These are phyloP conservation scores for Nematostella vectensis DNA, from an alignment of 92 coral and sea anemone genomes.

Conservation along the genomic window DNA sequence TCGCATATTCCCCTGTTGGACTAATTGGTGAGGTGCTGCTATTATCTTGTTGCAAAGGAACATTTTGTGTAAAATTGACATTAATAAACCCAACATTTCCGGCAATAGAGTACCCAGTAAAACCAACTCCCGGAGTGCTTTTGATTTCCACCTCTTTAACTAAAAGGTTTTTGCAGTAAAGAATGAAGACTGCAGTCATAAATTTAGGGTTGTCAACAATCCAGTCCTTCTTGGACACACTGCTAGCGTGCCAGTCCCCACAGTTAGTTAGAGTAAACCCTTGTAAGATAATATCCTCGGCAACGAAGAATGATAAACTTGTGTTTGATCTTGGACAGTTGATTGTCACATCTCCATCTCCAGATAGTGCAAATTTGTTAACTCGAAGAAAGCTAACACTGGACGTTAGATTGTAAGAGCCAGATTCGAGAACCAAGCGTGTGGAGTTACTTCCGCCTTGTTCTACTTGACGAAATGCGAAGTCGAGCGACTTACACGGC, in stretches of 20 bases:
- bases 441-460: constrained; percentile 31
- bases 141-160: constrained; percentile 30
- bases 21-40: constrained; percentile 2
- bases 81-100: constrained; percentile 17
- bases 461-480: constrained; percentile 39
- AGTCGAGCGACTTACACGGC: constrained; percentile 58
- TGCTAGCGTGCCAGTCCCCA: constrained; percentile 69
- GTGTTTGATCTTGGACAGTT: constrained; percentile 42
- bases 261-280: constrained; percentile 49
- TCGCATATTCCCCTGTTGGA: constrained; percentile 11
- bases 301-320: constrained; percentile 57
- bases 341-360: constrained; percentile 33
- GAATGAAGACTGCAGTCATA: constrained; percentile 56
- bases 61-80: constrained; percentile 24
- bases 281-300: constrained; percentile 49
- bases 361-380: constrained; percentile 43
- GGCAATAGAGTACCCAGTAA: constrained; percentile 35
- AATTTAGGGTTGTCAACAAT: constrained; percentile 32
- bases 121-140: constrained; percentile 37
- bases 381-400: constrained; percentile 43
- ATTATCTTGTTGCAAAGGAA: constrained; percentile 13
- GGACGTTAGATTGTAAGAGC: constrained; percentile 43
- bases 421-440: constrained; percentile 28
- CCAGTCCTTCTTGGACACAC: constrained; percentile 10
- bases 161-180: constrained; percentile 61